Percentiles rank a stretch among this genome's conserved stretches.
phyloP scores from a whole-genome alignment of 2,113 vertebrate species.

The Condylura cristata region DNA sequence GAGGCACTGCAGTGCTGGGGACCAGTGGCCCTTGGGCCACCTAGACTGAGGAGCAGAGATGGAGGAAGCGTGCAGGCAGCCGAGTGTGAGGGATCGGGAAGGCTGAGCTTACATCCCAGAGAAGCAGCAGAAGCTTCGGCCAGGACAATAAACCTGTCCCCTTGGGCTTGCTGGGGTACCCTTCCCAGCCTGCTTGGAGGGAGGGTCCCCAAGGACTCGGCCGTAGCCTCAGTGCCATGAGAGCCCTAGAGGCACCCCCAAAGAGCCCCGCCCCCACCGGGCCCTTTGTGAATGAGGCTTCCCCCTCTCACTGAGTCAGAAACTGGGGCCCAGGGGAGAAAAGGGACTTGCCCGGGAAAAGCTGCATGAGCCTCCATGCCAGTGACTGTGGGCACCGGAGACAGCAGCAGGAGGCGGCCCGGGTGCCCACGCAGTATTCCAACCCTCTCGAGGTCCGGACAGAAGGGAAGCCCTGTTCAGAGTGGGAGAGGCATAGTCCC shows the following conservation, averaged over 20 bases:
- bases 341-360: too few species aligned
- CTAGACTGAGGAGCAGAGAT: background rate
- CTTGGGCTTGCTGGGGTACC: accelerated
- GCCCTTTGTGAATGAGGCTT: background rate
- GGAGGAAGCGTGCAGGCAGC: background rate
- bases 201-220: background rate
- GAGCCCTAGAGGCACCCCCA: background rate
- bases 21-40: background rate
- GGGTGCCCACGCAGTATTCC: background rate
- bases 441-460: background rate
- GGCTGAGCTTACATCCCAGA: background rate
- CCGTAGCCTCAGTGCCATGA: background rate
- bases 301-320: background rate
- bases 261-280: background rate
- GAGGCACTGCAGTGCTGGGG: background rate
- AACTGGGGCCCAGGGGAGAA: background rate
- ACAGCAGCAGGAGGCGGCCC: too few species aligned
- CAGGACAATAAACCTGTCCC: background rate
- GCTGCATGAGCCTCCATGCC: accelerated
- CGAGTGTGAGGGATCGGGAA: background rate
- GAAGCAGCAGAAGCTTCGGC: background rate
- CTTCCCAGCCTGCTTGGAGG: too few species aligned
- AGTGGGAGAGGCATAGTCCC: background rate
- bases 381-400: background rate
- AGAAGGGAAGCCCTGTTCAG: background rate